Evolutionary conservation across 2,797 vertebrate genomes (phyloP).

Genomic region (Enteromius treurensis): DNA sequence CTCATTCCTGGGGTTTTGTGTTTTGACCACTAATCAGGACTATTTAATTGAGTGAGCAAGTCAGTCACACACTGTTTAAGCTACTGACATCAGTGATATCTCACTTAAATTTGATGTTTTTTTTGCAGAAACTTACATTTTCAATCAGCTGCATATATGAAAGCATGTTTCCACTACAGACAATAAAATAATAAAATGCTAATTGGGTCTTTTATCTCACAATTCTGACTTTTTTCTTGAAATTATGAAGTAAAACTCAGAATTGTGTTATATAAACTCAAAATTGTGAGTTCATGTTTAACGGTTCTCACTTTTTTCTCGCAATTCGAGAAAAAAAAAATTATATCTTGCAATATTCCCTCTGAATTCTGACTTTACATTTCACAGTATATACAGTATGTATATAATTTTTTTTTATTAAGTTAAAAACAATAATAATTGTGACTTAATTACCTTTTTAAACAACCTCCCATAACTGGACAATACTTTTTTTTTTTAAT

Average conservation of each 20-base stretch:
- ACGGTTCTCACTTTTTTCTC: neutral
- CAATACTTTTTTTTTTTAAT: neutral
- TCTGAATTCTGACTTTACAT: too few relatives aligned
- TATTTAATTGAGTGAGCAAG: neutral
- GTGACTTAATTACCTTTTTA: neutral
- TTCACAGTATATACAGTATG: too few relatives aligned
- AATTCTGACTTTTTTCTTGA: neutral
- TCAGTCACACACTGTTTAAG: neutral
- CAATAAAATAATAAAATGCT: neutral
- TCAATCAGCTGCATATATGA: neutral
- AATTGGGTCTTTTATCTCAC: too few relatives aligned
- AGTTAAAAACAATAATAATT: neutral
- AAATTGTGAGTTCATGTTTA: too few relatives aligned
- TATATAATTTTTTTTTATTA: too few relatives aligned
- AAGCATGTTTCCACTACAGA: neutral
- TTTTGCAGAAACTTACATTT: neutral
- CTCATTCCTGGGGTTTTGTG: neutral
- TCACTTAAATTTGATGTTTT: neutral
- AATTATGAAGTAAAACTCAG: too few relatives aligned
- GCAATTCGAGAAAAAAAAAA: neutral
- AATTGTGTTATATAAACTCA: too few relatives aligned
- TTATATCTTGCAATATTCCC: neutral
- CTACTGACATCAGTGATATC: neutral
- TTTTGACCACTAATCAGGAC: neutral
- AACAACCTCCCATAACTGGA: neutral